Evolutionary conservation across 2,888 invertebrate genomes (phyloP), one percentile per base, ranked within the genome.

Genomic region (Neocrepidodera transversa): DNA sequence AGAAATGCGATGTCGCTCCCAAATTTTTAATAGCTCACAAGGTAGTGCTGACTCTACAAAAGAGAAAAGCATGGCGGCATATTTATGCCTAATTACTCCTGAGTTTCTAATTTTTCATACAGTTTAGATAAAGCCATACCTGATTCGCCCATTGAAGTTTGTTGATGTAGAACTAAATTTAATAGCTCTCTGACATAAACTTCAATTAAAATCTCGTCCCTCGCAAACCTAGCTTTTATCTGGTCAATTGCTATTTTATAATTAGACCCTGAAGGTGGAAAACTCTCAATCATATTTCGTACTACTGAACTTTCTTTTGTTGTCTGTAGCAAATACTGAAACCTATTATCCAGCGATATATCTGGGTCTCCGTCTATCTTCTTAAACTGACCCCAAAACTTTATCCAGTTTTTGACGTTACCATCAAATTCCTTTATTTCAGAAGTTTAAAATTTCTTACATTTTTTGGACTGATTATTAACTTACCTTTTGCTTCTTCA

Each of bases 121-220:
- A 30, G 8, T 4, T 6, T 30, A 30, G 30, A 30, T 10, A 30
- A 10, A 10, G 8, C 10, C 8, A 10, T 30, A 30, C 10, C 8
- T 30, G 2, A 8, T 10, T 10, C 8, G 3, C n/a, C 30, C 10
- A 30, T 10, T 30, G 30, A 30, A 30, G 30, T 8, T 30, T 40
- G 40, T 32, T 54, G 18, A 8, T 54, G 20, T 7, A 47, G n/a
- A 30, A 47, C 54, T 11, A 53, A 43, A 16, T 10, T 18, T 14
- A 47, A 36, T 30, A 54, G 20, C 17, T 54, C 23, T 30, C 45
- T 42, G n/a, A 30, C 54, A 11, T 54, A 54, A 10, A 54, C 47
- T 11, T 47, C 54, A 11, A 54, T 54, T 11, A 54, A 32, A 2
- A 47, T 7, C 23, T 54, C 54, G 45, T 20, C 45, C 32, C 30